phyloP scores from a whole-genome alignment of 2,113 vertebrate species.

The Mustela nigripes region DNA sequence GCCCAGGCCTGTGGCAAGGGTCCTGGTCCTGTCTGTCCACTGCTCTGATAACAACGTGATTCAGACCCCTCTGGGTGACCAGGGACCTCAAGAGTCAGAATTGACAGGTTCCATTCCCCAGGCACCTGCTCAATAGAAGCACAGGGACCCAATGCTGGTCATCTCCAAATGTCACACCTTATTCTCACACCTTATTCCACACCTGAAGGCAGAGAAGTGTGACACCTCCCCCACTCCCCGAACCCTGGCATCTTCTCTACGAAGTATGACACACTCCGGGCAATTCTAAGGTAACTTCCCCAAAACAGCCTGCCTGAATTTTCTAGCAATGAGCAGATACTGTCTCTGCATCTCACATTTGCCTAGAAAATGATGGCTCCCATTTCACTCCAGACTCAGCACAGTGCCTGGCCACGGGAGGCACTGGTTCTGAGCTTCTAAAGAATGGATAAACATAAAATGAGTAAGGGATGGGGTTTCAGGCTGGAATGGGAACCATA shows the following conservation, averaged over 20 bases:
- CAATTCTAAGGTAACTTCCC: background rate
- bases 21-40: background rate
- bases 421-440: rapidly evolving
- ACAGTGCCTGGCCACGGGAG: background rate
- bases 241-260: background rate
- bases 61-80: background rate
- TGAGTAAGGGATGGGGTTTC: background rate
- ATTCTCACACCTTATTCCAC: background rate
- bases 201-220: background rate
- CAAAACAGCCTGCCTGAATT: background rate
- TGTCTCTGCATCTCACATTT: background rate
- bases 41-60: background rate
- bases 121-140: background rate
- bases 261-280: background rate
- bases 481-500: background rate
- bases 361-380: background rate
- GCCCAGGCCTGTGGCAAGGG: background rate
- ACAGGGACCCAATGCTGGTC: rapidly evolving
- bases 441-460: background rate
- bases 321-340: background rate
- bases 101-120: background rate
- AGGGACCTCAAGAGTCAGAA: background rate
- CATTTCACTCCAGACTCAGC: no score
- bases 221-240: background rate
- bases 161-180: background rate